Evolutionary conservation across 2,113 vertebrate genomes (phyloP).

Genomic region (Psilopsiagon aymara): DNA sequence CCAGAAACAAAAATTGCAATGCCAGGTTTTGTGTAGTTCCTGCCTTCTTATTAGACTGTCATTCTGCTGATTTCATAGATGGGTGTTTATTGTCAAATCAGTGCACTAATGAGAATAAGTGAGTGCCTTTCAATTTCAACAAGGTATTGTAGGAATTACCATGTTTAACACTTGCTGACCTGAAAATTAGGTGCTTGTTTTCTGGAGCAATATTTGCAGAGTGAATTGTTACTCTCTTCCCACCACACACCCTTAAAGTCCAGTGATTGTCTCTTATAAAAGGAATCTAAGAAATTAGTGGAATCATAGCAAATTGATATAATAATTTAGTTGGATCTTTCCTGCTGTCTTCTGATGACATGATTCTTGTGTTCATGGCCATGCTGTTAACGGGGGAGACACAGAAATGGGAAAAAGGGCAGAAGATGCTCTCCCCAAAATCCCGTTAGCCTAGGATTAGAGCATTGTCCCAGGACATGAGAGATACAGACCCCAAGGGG

Average conservation of each 20-base stretch:
- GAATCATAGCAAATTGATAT: not conserved
- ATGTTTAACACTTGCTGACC: not conserved
- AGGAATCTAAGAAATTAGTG: not conserved
- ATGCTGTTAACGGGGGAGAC: not conserved
- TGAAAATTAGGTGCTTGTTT: not conserved
- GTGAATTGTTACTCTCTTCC: not conserved
- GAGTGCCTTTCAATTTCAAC: not conserved
- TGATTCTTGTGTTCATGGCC: not conserved
- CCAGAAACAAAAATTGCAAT: no score
- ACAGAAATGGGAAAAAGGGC: not conserved
- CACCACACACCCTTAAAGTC: rapidly evolving
- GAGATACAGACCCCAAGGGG: not conserved
- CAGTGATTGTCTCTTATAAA: rapidly evolving
- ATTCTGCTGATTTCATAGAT: not conserved
- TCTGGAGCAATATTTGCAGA: not conserved
- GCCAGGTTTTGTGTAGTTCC: not conserved
- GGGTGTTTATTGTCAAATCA: not conserved
- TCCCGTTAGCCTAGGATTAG: not conserved
- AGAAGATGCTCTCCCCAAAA: not conserved
- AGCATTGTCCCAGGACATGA: not conserved
- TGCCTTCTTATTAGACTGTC: not conserved
- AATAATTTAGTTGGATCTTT: not conserved
- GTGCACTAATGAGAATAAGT: not conserved
- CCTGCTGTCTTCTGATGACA: not conserved
- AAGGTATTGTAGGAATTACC: not conserved